Evolutionary conservation across 2,797 vertebrate species (phyloP), one percentile per base, ranked within the genome.

Genomic region (Yasuhikotakia modesta): DNA sequence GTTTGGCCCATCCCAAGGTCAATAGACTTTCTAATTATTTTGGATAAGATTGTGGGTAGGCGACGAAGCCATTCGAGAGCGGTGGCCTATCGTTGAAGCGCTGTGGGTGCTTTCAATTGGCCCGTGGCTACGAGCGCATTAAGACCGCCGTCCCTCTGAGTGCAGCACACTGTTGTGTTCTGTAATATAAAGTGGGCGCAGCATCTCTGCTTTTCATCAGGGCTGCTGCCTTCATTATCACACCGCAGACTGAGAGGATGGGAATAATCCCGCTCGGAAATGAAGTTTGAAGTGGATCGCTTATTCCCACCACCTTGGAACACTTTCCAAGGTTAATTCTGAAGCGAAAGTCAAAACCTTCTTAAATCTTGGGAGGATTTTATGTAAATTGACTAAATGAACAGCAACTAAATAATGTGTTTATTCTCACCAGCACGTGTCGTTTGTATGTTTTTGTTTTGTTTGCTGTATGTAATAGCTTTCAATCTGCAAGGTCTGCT

Each of bases 251-350:
- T 48, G 85, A 84, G 80, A 67, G 80, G 76, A 87, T 82, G 80
- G 82, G 87, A 90, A 90, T 89, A 88, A 87, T 89, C 89, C 88
- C 86, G 83, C 52, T 84, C 79, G 81, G 84, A 89, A 92, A 91
- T 92, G 78, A 90, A 88, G 82, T 92, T 90, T 91, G 84, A 91
- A 91, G 90, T 89, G 87, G 85, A 71, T 83, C 68, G 68, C 84
- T 78, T 69, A 79, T 82, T 80, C 75, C 70, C 64, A 53, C 81
- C 79, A 75, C 79, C 79, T 81, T 72, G 88, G 84, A 86, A 84
- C 81, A 85, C 83, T 88, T 86, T 82, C 80, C 90, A 90, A 91
- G 92, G 91, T 93, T 92, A 90, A 92, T 92, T 88, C 84, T 83
- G 87, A 90, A 84, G 87, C 80, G 70, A 86, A 87, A 48, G 78